Evolutionary conservation across 1,140 invertebrate species (phyloP).

Genomic region (Eumaeus atala): DNA sequence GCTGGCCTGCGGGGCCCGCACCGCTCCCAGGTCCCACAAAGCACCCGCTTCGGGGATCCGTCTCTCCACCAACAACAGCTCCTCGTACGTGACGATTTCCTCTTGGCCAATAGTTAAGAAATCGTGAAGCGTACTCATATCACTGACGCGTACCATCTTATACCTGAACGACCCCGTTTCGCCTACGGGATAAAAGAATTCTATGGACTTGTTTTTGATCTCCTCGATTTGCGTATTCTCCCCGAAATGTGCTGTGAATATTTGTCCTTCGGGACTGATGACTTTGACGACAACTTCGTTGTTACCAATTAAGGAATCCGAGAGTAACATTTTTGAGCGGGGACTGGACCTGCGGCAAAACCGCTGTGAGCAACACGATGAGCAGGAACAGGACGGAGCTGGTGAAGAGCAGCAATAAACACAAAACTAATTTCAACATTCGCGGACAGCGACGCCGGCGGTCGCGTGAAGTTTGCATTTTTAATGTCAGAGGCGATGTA

Average conservation of each 20-base stretch:
- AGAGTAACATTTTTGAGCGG: conserved; percentile 40
- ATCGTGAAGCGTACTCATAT: conserved; percentile 49
- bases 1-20: conserved; percentile 45
- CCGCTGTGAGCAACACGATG: conserved; percentile 30
- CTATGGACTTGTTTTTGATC: conserved; percentile 52
- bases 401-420: conserved; percentile 38
- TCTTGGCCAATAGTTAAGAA: conserved; percentile 53
- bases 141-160: conserved; percentile 53
- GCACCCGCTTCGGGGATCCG: conserved; percentile 49
- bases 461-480: conserved; percentile 1
- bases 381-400: conserved; percentile 39
- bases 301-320: conserved; percentile 33
- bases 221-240: conserved; percentile 58
- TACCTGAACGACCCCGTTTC: conserved; percentile 44
- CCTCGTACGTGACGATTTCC: conserved; percentile 49
- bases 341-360: conserved; percentile 13
- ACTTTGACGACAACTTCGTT: conserved; percentile 50
- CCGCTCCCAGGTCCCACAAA: conserved; percentile 54
- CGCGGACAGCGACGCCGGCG: not conserved
- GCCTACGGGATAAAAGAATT: conserved; percentile 55
- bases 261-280: conserved; percentile 52
- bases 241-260: conserved; percentile 42
- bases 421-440: conserved; percentile 47
- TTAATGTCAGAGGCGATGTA: not conserved
- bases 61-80: conserved; percentile 50